Evolutionary conservation across 2,113 vertebrate species (phyloP).

Genomic region (Terrapene triunguis): DNA sequence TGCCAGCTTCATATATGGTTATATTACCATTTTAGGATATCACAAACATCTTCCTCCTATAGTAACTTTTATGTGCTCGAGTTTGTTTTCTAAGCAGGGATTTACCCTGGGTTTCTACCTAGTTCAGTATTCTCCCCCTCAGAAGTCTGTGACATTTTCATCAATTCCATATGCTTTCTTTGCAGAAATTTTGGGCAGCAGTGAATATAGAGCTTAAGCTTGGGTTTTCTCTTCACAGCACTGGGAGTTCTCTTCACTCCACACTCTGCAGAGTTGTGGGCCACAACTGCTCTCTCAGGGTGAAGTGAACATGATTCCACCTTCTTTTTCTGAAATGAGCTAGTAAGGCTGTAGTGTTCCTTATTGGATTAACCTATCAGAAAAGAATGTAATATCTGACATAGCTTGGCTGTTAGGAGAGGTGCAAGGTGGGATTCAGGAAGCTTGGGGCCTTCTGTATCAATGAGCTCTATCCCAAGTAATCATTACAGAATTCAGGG

Average conservation of each 20-base stretch:
- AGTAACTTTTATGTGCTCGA: background rate
- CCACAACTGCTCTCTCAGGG: background rate
- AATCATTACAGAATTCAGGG: background rate
- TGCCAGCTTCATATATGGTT: background rate
- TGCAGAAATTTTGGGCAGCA: background rate
- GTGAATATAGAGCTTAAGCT: background rate
- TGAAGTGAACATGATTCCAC: background rate
- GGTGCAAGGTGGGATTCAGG: background rate
- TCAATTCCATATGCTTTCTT: rapidly evolving
- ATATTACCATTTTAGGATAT: background rate
- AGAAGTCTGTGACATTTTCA: rapidly evolving
- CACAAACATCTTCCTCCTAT: background rate
- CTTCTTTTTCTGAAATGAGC: background rate
- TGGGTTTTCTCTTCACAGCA: background rate
- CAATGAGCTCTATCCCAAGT: background rate
- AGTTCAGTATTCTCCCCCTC: background rate
- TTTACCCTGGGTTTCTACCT: conserved; percentile 22
- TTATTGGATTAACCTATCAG: background rate
- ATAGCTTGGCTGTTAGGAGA: conserved; percentile 43
- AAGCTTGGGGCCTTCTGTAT: background rate
- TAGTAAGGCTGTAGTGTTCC: background rate
- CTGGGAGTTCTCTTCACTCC: background rate
- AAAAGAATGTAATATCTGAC: background rate
- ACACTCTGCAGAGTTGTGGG: background rate
- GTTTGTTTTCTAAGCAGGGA: conserved; percentile 50